These are phyloP conservation scores for Athalia circularis DNA, from an alignment of 2,888 invertebrate species.

Conservation along the genomic window DNA sequence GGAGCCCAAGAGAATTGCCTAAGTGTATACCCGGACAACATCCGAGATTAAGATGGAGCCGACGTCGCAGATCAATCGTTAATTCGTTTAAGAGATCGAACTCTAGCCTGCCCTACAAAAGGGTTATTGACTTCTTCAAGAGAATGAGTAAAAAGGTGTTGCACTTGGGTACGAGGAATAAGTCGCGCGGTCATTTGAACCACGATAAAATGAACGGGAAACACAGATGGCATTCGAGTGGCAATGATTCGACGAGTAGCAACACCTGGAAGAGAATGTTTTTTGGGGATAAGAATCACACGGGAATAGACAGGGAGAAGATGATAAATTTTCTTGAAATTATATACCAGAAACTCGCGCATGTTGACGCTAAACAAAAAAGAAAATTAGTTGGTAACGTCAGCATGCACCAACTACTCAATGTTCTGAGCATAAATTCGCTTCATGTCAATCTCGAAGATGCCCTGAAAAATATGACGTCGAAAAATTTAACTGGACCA, in stretches of 20 bases:
- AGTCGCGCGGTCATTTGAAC: slow-evolving; percentile 61
- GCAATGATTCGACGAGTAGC: slow-evolving; percentile 24
- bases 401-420: slow-evolving; percentile 71
- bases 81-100: slow-evolving; percentile 42
- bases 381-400: slow-evolving; percentile 64
- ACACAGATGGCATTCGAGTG: slow-evolving; percentile 42
- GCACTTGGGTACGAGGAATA: slow-evolving; percentile 66
- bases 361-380: slow-evolving; percentile 67
- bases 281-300: slow-evolving; percentile 34
- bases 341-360: slow-evolving; percentile 69
- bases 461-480: slow-evolving; percentile 48
- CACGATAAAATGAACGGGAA: slow-evolving; percentile 19
- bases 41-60: slow-evolving; percentile 89
- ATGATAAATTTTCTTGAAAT: slow-evolving; percentile 71
- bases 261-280: slow-evolving; percentile 28
- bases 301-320: slow-evolving; percentile 58
- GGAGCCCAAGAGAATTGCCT: slow-evolving; percentile 93
- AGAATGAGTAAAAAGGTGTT: slow-evolving; percentile 69
- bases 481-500: slow-evolving; percentile 59
- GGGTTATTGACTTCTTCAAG: slow-evolving; percentile 71
- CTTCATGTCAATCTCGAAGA: slow-evolving; percentile 70
- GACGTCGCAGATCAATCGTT: slow-evolving; percentile 79
- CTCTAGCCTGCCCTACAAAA: slow-evolving; percentile 59
- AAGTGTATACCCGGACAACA: slow-evolving; percentile 91
- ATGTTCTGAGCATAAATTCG: slow-evolving; percentile 71